These are phyloP conservation scores for Cossypha niveicapilla DNA, from an alignment of 2,797 vertebrate genomes.

Conservation along the genomic window DNA sequence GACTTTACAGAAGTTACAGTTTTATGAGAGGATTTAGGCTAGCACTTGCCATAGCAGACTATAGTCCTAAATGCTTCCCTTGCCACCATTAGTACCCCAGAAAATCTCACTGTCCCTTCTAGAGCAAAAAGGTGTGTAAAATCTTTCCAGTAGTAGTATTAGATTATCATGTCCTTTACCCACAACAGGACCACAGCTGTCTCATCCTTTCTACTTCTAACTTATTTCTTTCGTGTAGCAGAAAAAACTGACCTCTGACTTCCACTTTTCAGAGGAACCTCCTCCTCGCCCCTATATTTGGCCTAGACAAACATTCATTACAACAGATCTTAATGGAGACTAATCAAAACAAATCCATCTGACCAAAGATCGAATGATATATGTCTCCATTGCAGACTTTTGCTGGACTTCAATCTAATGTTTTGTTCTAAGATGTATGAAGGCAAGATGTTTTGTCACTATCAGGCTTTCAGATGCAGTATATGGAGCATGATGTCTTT, in stretches of 20 bases:
- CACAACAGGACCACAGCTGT: not conserved
- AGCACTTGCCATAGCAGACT: rapidly evolving
- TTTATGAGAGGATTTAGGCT: not conserved
- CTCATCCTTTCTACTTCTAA: not conserved
- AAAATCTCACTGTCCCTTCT: not conserved
- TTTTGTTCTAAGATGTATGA: not conserved
- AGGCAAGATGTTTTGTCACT: not conserved
- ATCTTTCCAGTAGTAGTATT: not conserved
- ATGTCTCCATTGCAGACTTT: not conserved
- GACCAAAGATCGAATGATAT: not conserved
- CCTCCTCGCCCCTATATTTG: rapidly evolving
- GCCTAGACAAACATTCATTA: not conserved
- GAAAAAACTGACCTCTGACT: not conserved
- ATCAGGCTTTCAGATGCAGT: not conserved
- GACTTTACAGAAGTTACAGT: not conserved
- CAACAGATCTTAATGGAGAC: not conserved
- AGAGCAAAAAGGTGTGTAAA: not conserved
- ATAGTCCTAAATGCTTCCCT: not conserved
- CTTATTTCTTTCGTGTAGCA: not conserved
- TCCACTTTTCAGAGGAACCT: not conserved
- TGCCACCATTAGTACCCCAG: not conserved
- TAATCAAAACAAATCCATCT: not conserved
- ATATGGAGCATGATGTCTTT: not conserved
- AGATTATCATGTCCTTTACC: not conserved
- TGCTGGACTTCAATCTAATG: not conserved